These are phyloP conservation scores for Phacellophora camtschatica DNA, from an alignment of 30 jellyfish, hydroid and myxozoan genomes.

Conservation along the genomic window DNA sequence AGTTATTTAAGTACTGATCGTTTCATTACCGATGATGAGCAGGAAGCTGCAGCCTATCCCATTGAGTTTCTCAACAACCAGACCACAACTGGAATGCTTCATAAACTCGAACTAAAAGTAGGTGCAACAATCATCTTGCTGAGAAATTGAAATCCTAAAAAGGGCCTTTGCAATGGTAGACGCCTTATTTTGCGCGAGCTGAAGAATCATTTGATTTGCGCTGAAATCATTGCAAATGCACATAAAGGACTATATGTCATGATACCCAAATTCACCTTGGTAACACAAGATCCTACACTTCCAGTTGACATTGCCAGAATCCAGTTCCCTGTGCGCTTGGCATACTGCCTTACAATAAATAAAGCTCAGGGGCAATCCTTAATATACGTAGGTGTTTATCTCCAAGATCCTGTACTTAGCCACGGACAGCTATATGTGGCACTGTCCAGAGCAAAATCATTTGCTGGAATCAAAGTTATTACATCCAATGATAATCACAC, in stretches of 20 bases:
- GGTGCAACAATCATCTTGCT: not conserved
- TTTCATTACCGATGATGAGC: not conserved
- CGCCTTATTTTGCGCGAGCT: no score
- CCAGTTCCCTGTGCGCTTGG: no score
- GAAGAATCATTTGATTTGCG: no score
- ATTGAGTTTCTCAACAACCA: not conserved
- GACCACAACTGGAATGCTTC: constrained; percentile 43
- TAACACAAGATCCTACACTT: no score
- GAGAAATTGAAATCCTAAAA: no score
- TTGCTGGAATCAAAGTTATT: not conserved
- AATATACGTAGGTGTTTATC: not conserved
- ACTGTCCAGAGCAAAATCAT: not conserved
- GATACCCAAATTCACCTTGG: no score
- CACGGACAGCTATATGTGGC: constrained; percentile 2
- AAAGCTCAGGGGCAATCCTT: not conserved
- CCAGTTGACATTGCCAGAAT: no score
- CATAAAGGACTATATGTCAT: no score
- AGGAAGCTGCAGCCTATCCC: constrained; percentile 3
- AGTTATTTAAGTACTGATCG: constrained; percentile 21
- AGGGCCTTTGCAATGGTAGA: no score
- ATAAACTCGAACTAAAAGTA: not conserved
- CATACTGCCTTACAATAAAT: no score
- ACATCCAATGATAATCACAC: not conserved
- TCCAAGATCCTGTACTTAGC: not conserved
- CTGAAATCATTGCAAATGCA: no score